Evolutionary conservation across 2,797 vertebrate genomes (phyloP), one percentile per base, ranked within the genome.

Genomic region (Merluccius polli): DNA sequence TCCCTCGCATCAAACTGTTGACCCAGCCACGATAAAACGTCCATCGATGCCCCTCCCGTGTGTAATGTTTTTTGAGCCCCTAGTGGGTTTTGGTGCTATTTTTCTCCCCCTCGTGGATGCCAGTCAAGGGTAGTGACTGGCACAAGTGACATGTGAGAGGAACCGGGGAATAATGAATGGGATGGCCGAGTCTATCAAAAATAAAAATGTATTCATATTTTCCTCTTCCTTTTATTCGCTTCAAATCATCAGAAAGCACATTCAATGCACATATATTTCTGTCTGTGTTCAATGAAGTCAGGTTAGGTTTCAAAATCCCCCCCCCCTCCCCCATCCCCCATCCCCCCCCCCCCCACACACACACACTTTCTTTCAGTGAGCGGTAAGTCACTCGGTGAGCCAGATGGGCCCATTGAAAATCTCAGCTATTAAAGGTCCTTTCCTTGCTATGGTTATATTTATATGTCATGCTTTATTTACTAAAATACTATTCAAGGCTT

Each of bases 21-120:
- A 68, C 65, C 91, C 89, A 81, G 89, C 81, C 83, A 84, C 89
- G 93, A 87, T 94, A 94, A 95, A 94, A 94, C 83, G 92, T 96
- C 94, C 91, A 92, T 96, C 94, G 95, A 87, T 44, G 76, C 29
- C 77, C 79, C 72, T 86, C 84, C 83, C 87, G 83, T 83, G 82
- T 85, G 85, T 85, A 24, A 24, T 31, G 82, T 86, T 87, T 81
- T 69, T 70, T 72, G 83, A 81, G 83, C 77, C 84, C 81, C 41
- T 79, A 87, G 81, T 82, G 85, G 77, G 85, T 91, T 93, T 90
- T 90, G 86, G 86, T 88, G 88, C 84, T 86, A 87, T 88, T 90
- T 90, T 83, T 89, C 90, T 88, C 87, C 79, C 86, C 89, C 87
- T 90, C 85, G 38, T 82, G 78, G 83, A 80, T 76, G 87, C 92